Base-by-base conservation (phyloP, 1,140 invertebrate genomes). In the Maconellicoccus hirsutus region DNA sequence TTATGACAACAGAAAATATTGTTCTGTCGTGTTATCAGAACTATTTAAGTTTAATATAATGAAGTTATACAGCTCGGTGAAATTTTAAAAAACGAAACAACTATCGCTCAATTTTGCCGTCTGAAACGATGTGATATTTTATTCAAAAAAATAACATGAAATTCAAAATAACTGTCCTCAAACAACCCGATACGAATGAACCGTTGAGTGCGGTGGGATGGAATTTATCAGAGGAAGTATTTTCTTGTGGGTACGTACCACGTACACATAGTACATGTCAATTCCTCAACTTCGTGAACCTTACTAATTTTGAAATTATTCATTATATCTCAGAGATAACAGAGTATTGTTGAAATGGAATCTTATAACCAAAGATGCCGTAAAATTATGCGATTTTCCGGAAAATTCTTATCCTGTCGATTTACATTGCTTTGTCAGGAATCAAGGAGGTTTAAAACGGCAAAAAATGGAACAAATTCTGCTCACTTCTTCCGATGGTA, bases 171-270 rank as follows among this genome's bases (percentile, higher is more conserved):
- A 87, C 86, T 59, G 77, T 86, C 71, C 84, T 85, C 75, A 86
- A 86, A 76, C 84, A 87, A 76, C 84, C 87, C 59, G 85, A 87
- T 69, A 89, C 93, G 79, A 83, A 81, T 52, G 88, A 88, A 76
- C 81, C 89, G 19, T 87, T 93, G 4, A 89, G 89, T 72, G 94
- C 93, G 80, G 88, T 95, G 12, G 89, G 89, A 73, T 98, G 95
- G 95, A 92, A 87, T 78, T 91, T 86, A 75, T 87, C 91, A 33
- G 94, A 98, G 79, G 93, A 97, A 81, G 86, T 95, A 63, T 92
- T 91, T 81, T 94, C 94, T 38, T 89, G 87, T 75, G 91, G 90
- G 91, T 91, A 82, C 81, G 74, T 75, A n/a, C n/a, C n/a, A n/a
- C n/a, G n/a, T n/a, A n/a, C n/a, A n/a, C n/a, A n/a, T n/a, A n/a